Base-by-base conservation (phyloP, 1,140 invertebrate genomes). In the Drosophila pseudoananassae region DNA sequence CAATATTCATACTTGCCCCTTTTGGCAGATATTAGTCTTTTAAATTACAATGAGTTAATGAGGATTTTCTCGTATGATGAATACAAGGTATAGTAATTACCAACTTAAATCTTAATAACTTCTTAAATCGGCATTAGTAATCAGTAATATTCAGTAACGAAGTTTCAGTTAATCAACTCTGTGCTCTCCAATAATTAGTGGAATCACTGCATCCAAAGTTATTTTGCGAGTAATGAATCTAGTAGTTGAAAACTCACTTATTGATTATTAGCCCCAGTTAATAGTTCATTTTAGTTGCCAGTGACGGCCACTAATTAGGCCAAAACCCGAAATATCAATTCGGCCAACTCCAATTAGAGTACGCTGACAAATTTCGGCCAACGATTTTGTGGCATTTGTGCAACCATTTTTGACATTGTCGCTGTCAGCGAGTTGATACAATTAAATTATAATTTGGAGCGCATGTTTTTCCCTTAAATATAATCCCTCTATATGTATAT, bases 231-330 rank as follows among this genome's bases (percentile, higher is more conserved):
- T 70, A 69, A 69, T 69, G 65, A 69, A 56, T 69, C 64, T 15
- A 14, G 7, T 55, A 43, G 64, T n/a, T 49, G 51, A 69, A 69
- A 70, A 69, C 65, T 69, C 64, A 51, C 59, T 51, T 66, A 66
- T 64, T 63, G 43, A 50, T 68, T 69, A 69, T 69, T 70, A 56
- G 66, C 64, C 40, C 7, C 33, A 69, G 69, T 69, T 69, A 70
- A 65, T 51, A 43, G 64, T 69, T 69, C 51, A 70, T 70, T 69
- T 70, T 31, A 49, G 17, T 33, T 70, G 64, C 69, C 66, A 69
- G 15, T 38, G 51, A 31, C 6, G 33, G 38, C 43, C 66, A 36
- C 64, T 70, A 70, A 70, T 70, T 69, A 56, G 51, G 51, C 43
- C 50, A 25, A 69, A 68, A 70, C 47, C 66, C 66, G 43, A 69